Evolutionary conservation across 1,140 invertebrate genomes (phyloP).

Genomic region (Geopemphigus sp.): DNA sequence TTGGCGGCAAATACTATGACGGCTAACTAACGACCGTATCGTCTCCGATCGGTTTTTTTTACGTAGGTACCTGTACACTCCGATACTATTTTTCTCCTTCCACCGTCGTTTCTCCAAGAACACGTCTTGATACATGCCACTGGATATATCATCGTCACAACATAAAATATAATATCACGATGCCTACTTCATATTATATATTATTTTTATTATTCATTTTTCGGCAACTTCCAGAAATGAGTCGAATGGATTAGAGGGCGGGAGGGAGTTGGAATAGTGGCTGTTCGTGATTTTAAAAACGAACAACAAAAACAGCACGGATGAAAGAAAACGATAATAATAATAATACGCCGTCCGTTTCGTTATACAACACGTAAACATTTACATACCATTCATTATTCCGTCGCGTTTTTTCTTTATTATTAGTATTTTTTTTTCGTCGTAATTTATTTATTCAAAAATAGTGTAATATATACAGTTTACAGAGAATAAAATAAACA

Average conservation of each 20-base stretch:
- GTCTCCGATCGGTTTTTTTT: too few relatives aligned
- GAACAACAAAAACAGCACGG: neutral
- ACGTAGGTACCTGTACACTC: too few relatives aligned
- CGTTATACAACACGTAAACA: too few relatives aligned
- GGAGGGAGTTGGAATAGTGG: too few relatives aligned
- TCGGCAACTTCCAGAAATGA: neutral
- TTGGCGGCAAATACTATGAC: neutral
- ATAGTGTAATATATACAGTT: conserved; percentile 1
- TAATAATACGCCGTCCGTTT: too few relatives aligned
- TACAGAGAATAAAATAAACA: conserved; percentile 7
- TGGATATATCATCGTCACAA: too few relatives aligned
- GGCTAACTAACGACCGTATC: neutral
- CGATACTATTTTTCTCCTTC: too few relatives aligned
- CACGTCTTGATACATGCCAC: too few relatives aligned
- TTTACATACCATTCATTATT: neutral
- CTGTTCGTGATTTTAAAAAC: neutral
- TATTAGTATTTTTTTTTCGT: neutral
- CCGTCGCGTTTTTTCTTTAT: too few relatives aligned
- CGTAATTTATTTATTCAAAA: neutral
- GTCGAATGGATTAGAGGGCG: neutral
- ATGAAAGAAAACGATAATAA: too few relatives aligned
- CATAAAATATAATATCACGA: neutral
- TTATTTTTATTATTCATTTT: too few relatives aligned
- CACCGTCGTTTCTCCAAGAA: too few relatives aligned
- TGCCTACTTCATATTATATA: neutral